phyloP scores from a whole-genome alignment of 2,113 vertebrate genomes.

The Plestiodon gilberti region DNA sequence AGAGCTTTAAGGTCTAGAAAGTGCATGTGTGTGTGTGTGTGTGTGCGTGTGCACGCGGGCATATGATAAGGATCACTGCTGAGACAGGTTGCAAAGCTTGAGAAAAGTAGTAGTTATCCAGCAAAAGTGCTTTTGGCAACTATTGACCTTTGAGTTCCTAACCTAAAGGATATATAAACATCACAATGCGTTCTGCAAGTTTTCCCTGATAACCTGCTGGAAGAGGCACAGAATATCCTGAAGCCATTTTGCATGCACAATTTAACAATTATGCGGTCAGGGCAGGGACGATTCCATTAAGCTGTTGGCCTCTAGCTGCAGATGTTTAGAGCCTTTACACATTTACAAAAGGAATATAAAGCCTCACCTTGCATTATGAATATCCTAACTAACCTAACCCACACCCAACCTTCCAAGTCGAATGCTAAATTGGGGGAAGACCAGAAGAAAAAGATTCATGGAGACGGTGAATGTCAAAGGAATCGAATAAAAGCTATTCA shows the following conservation, averaged over 20 bases:
- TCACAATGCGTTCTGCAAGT: slow-evolving; percentile 70
- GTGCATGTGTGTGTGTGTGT: background rate
- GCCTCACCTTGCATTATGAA: slow-evolving; percentile 61
- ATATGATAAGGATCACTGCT: slow-evolving; percentile 67
- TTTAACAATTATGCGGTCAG: slow-evolving; percentile 80
- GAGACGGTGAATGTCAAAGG: background rate
- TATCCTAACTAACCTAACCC: slow-evolving; percentile 53
- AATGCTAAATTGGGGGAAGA: slow-evolving; percentile 5
- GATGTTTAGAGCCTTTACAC: slow-evolving; percentile 64
- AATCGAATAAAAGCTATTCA: background rate
- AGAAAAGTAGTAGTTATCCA: slow-evolving; percentile 67
- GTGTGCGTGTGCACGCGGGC: slow-evolving; percentile 39
- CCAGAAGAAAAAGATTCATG: background rate
- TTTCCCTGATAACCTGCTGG: slow-evolving; percentile 78
- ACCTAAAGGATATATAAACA: slow-evolving; percentile 77
- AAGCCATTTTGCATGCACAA: slow-evolving; percentile 79
- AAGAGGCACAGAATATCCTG: slow-evolving; percentile 74
- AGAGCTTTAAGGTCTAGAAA: slow-evolving; percentile 51
- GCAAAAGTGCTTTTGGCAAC: slow-evolving; percentile 77
- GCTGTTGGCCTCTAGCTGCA: slow-evolving; percentile 56
- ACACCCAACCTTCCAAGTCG: slow-evolving; percentile 22
- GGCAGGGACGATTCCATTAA: slow-evolving; percentile 71
- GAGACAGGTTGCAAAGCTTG: slow-evolving; percentile 61
- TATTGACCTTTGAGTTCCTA: slow-evolving; percentile 81
- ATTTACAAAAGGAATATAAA: slow-evolving; percentile 71